Evolutionary conservation across 2,113 vertebrate species (phyloP).

Genomic region (Corythornis cristatus): DNA sequence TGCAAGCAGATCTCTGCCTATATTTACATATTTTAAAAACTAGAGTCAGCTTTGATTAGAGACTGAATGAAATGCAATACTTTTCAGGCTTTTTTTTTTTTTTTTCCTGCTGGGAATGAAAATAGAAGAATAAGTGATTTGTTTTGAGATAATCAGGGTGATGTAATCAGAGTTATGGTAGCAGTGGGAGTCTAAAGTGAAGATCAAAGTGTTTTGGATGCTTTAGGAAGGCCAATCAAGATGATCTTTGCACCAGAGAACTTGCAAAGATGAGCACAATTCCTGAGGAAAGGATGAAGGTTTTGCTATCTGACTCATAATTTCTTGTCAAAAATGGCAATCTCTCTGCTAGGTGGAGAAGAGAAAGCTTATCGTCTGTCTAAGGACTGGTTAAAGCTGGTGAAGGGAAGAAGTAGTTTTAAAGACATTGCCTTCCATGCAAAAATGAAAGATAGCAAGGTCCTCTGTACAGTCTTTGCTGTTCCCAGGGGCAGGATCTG

Average conservation of each 20-base stretch:
- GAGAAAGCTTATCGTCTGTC: not conserved
- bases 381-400: not conserved
- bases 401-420: not conserved
- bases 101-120: not conserved
- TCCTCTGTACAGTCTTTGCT: fast-evolving
- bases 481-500: not conserved
- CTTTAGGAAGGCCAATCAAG: not conserved
- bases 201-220: not conserved
- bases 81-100: not conserved
- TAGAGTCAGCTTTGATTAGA: not conserved
- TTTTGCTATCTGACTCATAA: not conserved
- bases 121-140: not conserved
- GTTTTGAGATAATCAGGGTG: not conserved
- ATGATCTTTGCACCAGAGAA: not conserved
- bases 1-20: not conserved
- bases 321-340: not conserved
- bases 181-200: not conserved
- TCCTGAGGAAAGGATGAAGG: not conserved
- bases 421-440: not conserved
- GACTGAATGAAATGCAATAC: not conserved
- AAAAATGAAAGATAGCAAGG: not conserved
- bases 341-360: not conserved
- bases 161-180: not conserved
- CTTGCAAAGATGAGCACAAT: not conserved
- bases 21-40: conserved; percentile 23